phyloP scores from a whole-genome alignment of 2,888 invertebrate genomes.

The Timema podura region DNA sequence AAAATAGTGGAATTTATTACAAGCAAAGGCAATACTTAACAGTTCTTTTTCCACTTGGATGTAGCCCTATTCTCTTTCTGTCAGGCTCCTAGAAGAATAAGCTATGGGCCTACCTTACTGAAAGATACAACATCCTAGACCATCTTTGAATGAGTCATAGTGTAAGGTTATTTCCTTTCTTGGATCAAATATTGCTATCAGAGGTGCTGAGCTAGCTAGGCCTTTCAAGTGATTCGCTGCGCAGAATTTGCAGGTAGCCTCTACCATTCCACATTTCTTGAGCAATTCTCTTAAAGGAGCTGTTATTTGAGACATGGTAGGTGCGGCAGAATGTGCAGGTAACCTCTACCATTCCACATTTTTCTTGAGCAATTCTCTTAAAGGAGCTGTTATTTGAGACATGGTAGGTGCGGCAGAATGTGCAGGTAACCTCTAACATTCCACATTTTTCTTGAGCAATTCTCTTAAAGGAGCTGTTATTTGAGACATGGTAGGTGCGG shows the following conservation, averaged over 20 bases:
- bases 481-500: neutral
- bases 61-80: neutral
- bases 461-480: neutral
- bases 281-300: neutral
- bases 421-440: neutral
- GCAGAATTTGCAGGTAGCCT: too few relatives aligned
- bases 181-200: neutral
- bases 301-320: neutral
- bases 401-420: neutral
- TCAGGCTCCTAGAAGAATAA: neutral
- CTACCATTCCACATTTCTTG: neutral
- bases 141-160: neutral
- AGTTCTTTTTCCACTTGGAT: neutral
- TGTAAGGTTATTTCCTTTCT: neutral
- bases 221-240: neutral
- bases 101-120: neutral
- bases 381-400: neutral
- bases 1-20: slow-evolving; percentile 6
- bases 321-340: neutral
- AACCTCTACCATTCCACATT: neutral
- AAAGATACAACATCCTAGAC: neutral
- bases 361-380: neutral
- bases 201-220: neutral
- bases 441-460: neutral
- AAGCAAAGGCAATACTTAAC: neutral